Conservation (phyloP, 2,888 invertebrate genomes). For the Ganaspis brasiliensis region DNA sequence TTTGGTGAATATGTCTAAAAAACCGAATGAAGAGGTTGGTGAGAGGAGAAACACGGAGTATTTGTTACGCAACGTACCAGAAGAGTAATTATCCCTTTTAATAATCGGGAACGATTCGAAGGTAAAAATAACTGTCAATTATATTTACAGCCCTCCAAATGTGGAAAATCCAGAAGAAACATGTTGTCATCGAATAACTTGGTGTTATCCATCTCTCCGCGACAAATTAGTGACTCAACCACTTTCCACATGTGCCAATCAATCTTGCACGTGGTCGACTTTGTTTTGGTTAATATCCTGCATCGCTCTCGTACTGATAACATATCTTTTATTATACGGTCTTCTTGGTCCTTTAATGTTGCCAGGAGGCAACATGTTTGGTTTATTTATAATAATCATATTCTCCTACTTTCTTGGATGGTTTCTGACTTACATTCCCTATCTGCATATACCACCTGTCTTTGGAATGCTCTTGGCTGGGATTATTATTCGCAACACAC, state of each 20-base stretch:
- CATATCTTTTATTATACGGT: conserved; percentile 68
- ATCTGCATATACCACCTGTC: conserved; percentile 82
- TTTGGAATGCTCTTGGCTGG: conserved; percentile 85
- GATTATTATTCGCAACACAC: conserved; percentile 73
- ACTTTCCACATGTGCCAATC: conserved; percentile 54
- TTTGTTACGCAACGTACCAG: neutral
- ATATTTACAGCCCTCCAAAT: neutral
- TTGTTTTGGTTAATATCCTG: conserved; percentile 67
- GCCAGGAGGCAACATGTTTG: conserved; percentile 69
- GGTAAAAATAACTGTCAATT: too few species aligned
- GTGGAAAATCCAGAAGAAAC: conserved; percentile 57
- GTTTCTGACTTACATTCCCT: conserved; percentile 70
- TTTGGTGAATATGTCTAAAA: neutral
- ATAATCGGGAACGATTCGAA: neutral
- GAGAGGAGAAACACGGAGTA: neutral
- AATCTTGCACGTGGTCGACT: conserved; percentile 67
- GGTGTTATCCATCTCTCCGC: conserved; percentile 67
- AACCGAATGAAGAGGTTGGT: neutral
- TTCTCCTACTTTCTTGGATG: conserved; percentile 72
- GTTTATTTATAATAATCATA: conserved; percentile 68
- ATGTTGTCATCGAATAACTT: conserved; percentile 70
- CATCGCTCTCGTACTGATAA: conserved; percentile 54
- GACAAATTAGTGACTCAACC: conserved; percentile 66
- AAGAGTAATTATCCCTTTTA: conserved; percentile 24
- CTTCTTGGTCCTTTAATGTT: conserved; percentile 69